These are phyloP conservation scores for Loripinus fragilis DNA, from an alignment of 2,888 invertebrate genomes.

Conservation along the genomic window DNA sequence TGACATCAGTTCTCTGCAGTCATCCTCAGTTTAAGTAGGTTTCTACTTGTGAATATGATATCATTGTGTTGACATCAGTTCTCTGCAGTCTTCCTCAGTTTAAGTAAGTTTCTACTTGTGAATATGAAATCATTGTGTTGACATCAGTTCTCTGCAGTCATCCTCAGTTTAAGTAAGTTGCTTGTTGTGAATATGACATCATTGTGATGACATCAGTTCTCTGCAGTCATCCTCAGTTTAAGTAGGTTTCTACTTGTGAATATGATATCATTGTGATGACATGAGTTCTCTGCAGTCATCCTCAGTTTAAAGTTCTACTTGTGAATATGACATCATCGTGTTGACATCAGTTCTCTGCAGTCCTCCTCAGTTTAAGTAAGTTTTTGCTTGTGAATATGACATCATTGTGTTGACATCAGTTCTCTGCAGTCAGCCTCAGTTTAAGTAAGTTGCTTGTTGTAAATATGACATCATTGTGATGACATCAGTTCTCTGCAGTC, in stretches of 20 bases:
- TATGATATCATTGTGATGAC: no score
- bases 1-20: conserved; percentile 93
- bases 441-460: conserved; percentile 87
- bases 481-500: conserved; percentile 93
- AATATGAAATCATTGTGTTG: conserved; percentile 95
- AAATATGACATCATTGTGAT: conserved; percentile 96
- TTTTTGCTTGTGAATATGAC: conserved; percentile 97
- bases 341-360: no score
- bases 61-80: conserved; percentile 92
- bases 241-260: conserved; percentile 75
- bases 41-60: conserved; percentile 97
- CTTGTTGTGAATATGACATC: conserved; percentile 96
- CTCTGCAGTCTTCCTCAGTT: conserved; percentile 95
- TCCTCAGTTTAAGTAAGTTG: conserved; percentile 87
- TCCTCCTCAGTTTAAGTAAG: conserved; percentile 97
- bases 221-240: conserved; percentile 92
- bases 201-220: conserved; percentile 94
- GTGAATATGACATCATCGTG: no score
- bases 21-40: conserved; percentile 97
- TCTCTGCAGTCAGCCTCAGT: conserved; percentile 95
- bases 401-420: conserved; percentile 93
- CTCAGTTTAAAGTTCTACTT: no score
- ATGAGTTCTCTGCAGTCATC: no score
- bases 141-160: conserved; percentile 94
- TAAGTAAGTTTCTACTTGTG: conserved; percentile 88